Conservation (phyloP, 2,888 invertebrate genomes). For the Parelbella ahira region DNA sequence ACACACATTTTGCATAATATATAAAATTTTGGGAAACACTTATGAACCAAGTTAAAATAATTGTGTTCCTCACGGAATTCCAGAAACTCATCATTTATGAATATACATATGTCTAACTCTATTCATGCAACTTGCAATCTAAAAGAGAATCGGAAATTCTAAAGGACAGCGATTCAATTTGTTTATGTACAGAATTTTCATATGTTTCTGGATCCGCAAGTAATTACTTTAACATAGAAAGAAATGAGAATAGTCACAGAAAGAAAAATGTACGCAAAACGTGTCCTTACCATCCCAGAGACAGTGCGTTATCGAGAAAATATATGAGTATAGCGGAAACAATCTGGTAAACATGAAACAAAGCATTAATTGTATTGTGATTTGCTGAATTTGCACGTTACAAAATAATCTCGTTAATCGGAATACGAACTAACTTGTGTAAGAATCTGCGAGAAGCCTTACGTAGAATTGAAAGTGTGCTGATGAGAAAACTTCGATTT, state of each 20-base stretch:
- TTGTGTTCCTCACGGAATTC: slow-evolving; percentile 45
- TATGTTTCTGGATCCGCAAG: slow-evolving; percentile 57
- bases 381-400: slow-evolving; percentile 12
- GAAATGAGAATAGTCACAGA: slow-evolving; percentile 41
- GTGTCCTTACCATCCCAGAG: slow-evolving; percentile 71
- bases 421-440: slow-evolving; percentile 17
- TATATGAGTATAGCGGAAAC: slow-evolving; percentile 60
- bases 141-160: neutral
- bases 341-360: slow-evolving; percentile 45
- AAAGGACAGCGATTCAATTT: neutral
- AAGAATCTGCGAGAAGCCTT: slow-evolving; percentile 40
- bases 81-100: slow-evolving; percentile 45
- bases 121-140: slow-evolving; percentile 36
- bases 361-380: slow-evolving; percentile 45
- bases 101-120: slow-evolving; percentile 8
- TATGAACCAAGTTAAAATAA: slow-evolving; percentile 51
- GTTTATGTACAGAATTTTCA: slow-evolving; percentile 17
- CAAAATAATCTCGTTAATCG: slow-evolving; percentile 19
- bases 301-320: slow-evolving; percentile 65
- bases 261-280: slow-evolving; percentile 56
- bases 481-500: slow-evolving; percentile 29
- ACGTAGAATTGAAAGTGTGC: slow-evolving; percentile 21
- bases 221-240: slow-evolving; percentile 41
- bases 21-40: slow-evolving; percentile 13
- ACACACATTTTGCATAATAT: slow-evolving; percentile 21